Conservation (phyloP, 2,113 vertebrate genomes). For the Brienomyrus longianalis region DNA sequence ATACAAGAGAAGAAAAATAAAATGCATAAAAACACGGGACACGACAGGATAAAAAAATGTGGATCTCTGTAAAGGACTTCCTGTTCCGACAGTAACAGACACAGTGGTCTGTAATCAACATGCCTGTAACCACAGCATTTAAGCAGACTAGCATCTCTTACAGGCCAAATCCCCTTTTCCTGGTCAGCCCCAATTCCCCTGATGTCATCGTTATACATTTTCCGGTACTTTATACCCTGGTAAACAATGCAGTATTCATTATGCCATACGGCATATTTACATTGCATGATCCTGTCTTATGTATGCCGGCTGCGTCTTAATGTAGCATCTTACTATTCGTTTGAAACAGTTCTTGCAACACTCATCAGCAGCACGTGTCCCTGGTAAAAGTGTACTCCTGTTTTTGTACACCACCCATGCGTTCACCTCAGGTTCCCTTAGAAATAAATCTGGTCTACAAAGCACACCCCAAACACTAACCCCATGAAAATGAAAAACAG, state of each 20-base stretch:
- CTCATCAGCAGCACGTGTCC: neutral
- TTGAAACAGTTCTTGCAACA: neutral
- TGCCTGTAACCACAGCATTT: neutral
- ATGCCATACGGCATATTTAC: neutral
- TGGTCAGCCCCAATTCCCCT: neutral
- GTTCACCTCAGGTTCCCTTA: neutral
- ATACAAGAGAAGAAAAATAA: neutral
- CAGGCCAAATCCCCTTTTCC: neutral
- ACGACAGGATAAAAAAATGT: neutral
- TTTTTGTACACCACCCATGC: neutral
- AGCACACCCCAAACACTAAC: neutral
- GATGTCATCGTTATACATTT: neutral
- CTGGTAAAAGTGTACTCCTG: neutral
- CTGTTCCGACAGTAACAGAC: neutral
- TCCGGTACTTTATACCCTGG: neutral
- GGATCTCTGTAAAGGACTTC: neutral
- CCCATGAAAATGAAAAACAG: neutral
- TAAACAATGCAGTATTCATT: neutral
- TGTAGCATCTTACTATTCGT: neutral
- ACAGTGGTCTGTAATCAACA: neutral
- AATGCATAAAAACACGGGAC: neutral
- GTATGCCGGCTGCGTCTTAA: neutral
- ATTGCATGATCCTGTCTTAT: neutral
- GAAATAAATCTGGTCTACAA: constrained; percentile 6
- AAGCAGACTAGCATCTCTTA: neutral